A percentile compares a stretch with the other conserved stretches of the same genome.
Conservation (phyloP, 1,140 invertebrate genomes). For the Pollicipes pollicipes region DNA sequence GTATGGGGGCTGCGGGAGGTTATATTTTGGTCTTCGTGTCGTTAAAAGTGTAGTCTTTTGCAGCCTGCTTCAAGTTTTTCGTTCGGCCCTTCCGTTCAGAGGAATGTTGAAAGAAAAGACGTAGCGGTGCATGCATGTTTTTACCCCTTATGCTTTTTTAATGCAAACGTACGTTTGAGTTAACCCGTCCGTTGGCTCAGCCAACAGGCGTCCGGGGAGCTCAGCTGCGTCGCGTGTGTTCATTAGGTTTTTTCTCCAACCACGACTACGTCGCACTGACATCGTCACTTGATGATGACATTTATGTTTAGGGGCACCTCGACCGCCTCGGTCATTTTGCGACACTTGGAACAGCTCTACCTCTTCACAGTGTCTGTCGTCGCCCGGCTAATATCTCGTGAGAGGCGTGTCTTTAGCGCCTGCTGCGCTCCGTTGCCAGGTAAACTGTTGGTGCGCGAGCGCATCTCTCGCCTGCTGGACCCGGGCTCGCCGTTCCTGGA, state of each 20-base stretch:
- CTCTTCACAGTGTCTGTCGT: background rate
- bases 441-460: slow-evolving; percentile 76
- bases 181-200: too few species aligned
- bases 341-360: background rate
- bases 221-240: too few species aligned
- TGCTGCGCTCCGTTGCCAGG: slow-evolving; percentile 27
- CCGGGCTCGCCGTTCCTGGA: slow-evolving; percentile 80
- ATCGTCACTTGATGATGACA: background rate
- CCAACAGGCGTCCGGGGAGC: too few species aligned
- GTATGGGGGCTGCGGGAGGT: background rate
- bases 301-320: background rate
- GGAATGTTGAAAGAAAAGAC: background rate
- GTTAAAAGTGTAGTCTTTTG: background rate
- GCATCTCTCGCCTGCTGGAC: slow-evolving; percentile 76
- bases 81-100: background rate
- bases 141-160: slow-evolving; percentile 3
- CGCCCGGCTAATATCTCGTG: background rate
- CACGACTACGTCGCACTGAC: background rate
- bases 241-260: background rate
- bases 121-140: too few species aligned
- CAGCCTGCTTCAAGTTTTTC: background rate
- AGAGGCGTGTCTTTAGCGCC: background rate
- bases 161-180: too few species aligned
- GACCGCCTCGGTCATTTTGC: background rate
- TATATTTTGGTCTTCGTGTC: too few species aligned